Percentiles rank a stretch among this genome's conserved stretches.
These are phyloP conservation scores for Pagrus major DNA, from an alignment of 2,113 vertebrate genomes.

Conservation along the genomic window DNA sequence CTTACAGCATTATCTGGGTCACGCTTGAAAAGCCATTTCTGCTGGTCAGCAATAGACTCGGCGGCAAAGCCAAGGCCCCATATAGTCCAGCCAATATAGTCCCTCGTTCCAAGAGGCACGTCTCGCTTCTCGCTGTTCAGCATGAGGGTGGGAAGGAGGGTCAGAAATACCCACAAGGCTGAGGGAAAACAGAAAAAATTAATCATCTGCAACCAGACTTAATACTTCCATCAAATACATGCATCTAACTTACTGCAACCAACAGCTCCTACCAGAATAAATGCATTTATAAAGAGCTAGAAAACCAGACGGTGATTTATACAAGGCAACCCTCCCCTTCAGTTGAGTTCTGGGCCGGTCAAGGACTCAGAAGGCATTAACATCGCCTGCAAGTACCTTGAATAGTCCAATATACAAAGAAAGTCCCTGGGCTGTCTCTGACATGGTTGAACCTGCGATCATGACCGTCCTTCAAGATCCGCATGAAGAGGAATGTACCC, in stretches of 20 bases:
- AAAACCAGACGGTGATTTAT: slow-evolving; percentile 63
- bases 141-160: slow-evolving; percentile 87
- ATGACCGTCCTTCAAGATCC: slow-evolving; percentile 86
- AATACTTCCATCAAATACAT: slow-evolving; percentile 23
- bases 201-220: slow-evolving; percentile 11
- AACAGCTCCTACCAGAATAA: slow-evolving; percentile 20
- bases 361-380: slow-evolving; percentile 34
- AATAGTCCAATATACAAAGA: slow-evolving; percentile 88
- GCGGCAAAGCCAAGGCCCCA: slow-evolving; percentile 85
- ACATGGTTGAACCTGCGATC: slow-evolving; percentile 86
- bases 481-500: slow-evolving; percentile 85
- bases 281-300: slow-evolving; percentile 32
- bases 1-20: slow-evolving; percentile 85
- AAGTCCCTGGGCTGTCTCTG: slow-evolving; percentile 83
- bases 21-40: slow-evolving; percentile 86
- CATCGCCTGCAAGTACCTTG: slow-evolving; percentile 81
- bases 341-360: slow-evolving; percentile 8
- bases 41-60: slow-evolving; percentile 86
- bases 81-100: slow-evolving; percentile 85
- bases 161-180: slow-evolving; percentile 88
- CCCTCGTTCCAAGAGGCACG: slow-evolving; percentile 79
- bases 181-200: neutral
- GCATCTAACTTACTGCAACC: neutral
- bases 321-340: neutral
- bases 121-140: slow-evolving; percentile 82